These are phyloP conservation scores for Heliconius himera DNA, from an alignment of 1,140 invertebrate species.

Conservation along the genomic window DNA sequence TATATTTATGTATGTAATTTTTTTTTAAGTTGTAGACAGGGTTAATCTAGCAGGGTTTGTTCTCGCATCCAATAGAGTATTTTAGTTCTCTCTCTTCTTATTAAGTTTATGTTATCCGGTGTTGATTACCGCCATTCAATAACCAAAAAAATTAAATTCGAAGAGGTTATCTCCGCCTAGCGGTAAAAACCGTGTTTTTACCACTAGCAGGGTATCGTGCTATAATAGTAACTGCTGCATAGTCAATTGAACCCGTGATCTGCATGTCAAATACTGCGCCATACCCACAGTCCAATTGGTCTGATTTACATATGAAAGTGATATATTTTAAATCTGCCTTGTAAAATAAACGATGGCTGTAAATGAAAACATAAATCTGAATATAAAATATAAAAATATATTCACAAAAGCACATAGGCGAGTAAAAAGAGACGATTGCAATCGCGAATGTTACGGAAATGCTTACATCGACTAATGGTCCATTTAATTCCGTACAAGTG, in stretches of 20 bases:
- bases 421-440: background rate
- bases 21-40: no score
- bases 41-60: no score
- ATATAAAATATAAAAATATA: constrained; percentile 7
- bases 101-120: no score
- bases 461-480: constrained; percentile 9
- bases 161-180: no score
- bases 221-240: background rate
- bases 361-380: background rate
- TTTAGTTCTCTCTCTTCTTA: no score
- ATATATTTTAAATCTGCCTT: background rate
- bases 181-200: no score
- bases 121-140: no score
- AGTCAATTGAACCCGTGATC: background rate
- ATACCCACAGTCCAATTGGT: background rate
- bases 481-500: constrained; percentile 9
- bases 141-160: no score
- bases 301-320: background rate
- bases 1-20: no score
- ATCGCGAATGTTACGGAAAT: constrained; percentile 10
- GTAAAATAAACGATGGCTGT: background rate
- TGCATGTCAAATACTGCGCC: background rate
- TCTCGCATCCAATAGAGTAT: no score
- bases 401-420: background rate
- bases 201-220: no score